These are phyloP conservation scores for Apis laboriosa DNA, from an alignment of 1,140 invertebrate genomes.

Conservation along the genomic window DNA sequence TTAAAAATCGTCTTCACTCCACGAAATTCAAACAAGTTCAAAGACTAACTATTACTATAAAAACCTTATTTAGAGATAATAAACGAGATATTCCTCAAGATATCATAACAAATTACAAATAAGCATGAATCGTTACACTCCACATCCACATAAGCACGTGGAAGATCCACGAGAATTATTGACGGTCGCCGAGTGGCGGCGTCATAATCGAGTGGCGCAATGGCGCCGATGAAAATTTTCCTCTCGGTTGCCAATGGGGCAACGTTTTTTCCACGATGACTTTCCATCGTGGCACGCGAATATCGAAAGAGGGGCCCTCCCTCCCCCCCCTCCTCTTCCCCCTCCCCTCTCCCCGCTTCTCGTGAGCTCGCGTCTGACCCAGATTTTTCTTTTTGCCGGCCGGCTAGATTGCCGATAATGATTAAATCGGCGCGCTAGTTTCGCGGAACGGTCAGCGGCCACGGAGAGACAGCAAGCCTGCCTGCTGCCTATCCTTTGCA, in stretches of 20 bases:
- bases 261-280: background rate
- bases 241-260: background rate
- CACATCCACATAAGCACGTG: background rate
- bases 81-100: background rate
- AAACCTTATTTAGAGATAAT: background rate
- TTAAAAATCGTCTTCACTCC: background rate
- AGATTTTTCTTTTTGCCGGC: slow-evolving; percentile 58
- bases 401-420: slow-evolving; percentile 60
- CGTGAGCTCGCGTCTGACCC: slow-evolving; percentile 40
- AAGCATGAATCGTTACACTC: slow-evolving; percentile 4
- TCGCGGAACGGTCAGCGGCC: slow-evolving; percentile 50
- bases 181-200: background rate
- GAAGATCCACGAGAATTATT: too few relatives aligned
- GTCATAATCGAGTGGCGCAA: background rate
- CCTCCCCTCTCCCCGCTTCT: background rate
- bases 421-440: slow-evolving; percentile 58
- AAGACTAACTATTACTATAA: background rate
- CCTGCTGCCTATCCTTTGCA: slow-evolving; percentile 33
- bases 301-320: slow-evolving; percentile 31
- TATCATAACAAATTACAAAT: slow-evolving; percentile 1
- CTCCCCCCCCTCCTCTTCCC: too few relatives aligned
- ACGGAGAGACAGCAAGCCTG: slow-evolving; percentile 24
- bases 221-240: background rate
- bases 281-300: slow-evolving; percentile 25
- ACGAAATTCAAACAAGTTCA: too few relatives aligned